These are phyloP conservation scores for Eudasyphora cyanicolor DNA, from an alignment of 2,888 invertebrate species.

Conservation along the genomic window DNA sequence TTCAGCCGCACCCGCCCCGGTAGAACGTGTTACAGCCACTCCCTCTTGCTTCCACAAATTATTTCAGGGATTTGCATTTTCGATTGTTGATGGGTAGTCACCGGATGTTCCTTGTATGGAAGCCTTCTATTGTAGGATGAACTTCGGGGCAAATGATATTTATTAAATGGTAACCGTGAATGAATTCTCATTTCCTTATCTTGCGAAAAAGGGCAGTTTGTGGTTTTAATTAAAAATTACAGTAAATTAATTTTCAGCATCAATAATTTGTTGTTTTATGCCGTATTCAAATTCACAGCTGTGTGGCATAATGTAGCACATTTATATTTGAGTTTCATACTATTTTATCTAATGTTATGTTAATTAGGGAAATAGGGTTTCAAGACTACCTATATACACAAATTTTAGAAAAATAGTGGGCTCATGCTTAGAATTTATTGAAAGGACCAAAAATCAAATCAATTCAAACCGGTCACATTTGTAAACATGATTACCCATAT, in stretches of 20 bases:
- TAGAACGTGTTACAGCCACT: neutral
- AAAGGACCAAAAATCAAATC: too few relatives aligned
- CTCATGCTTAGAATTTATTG: too few relatives aligned
- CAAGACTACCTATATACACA: too few relatives aligned
- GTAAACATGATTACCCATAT: too few relatives aligned
- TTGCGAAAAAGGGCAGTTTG: constrained; percentile 36
- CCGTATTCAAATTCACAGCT: neutral
- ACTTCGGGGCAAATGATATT: constrained; percentile 53
- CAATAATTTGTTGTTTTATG: constrained; percentile 50
- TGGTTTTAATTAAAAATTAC: constrained; percentile 71
- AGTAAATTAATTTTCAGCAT: constrained; percentile 70
- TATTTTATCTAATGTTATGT: too few relatives aligned
- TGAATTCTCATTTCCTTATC: too few relatives aligned
- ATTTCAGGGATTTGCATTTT: constrained; percentile 67
- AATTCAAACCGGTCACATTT: too few relatives aligned
- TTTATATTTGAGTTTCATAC: too few relatives aligned
- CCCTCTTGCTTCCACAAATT: neutral
- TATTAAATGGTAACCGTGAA: constrained; percentile 69
- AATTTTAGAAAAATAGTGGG: too few relatives aligned
- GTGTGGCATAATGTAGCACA: neutral
- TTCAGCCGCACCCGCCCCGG: neutral
- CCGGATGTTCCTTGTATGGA: neutral
- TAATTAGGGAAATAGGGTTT: too few relatives aligned
- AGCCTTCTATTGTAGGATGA: neutral
- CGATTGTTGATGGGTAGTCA: neutral